Conservation (phyloP, 2,113 vertebrate species). For the Benthochromis sp. region DNA sequence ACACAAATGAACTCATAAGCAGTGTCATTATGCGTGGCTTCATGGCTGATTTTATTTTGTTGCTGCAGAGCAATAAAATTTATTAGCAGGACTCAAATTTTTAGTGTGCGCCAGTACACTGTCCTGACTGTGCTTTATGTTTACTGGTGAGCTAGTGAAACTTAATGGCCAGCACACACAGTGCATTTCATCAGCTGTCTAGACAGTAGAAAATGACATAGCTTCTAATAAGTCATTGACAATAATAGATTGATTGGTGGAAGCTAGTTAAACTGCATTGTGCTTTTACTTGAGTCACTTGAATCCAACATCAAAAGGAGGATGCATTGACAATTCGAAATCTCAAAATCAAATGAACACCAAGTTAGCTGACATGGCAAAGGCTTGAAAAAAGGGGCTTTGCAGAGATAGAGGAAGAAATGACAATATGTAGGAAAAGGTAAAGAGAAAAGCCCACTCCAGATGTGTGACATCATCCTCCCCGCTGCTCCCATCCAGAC, state of each 20-base stretch:
- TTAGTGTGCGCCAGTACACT: not conserved
- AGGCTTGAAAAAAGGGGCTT: not conserved
- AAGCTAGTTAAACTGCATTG: not conserved
- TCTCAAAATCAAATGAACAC: not conserved
- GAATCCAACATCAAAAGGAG: not conserved
- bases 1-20: not conserved
- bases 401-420: slow-evolving; percentile 1
- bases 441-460: slow-evolving; percentile 18
- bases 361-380: not conserved
- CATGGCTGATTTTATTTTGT: not conserved
- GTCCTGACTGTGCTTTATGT: not conserved
- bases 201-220: not conserved
- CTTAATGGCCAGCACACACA: not conserved
- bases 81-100: not conserved
- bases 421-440: slow-evolving; percentile 7
- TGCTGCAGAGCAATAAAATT: not conserved
- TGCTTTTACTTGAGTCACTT: not conserved
- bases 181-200: not conserved
- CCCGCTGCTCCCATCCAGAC: slow-evolving; percentile 53
- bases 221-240: not conserved
- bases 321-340: not conserved
- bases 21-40: not conserved
- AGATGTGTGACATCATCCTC: slow-evolving; percentile 64
- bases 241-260: not conserved
- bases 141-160: not conserved